Conservation (phyloP, 2,888 invertebrate genomes). For the Pelosia muscerda region DNA sequence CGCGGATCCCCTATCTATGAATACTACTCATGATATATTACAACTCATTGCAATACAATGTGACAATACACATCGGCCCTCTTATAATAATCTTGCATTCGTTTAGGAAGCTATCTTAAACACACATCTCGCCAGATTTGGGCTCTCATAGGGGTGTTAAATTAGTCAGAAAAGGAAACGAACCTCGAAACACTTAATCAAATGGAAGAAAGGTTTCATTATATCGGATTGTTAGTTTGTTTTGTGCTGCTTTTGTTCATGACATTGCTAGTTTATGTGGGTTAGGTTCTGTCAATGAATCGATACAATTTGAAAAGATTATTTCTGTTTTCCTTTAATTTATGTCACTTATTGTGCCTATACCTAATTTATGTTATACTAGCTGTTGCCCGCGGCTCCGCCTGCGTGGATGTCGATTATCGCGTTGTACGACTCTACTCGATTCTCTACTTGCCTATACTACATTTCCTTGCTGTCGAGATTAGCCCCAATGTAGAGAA, state of each 20-base stretch:
- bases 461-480: too few relatives aligned
- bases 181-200: not conserved
- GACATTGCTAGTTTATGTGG: not conserved
- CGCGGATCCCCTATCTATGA: conserved; percentile 34
- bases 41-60: conserved; percentile 29
- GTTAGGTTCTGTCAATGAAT: not conserved
- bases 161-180: conserved; percentile 2
- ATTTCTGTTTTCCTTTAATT: too few relatives aligned
- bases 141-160: not conserved
- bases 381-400: too few relatives aligned
- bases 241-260: not conserved
- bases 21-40: conserved; percentile 30
- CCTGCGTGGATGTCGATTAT: too few relatives aligned
- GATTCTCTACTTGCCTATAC: too few relatives aligned
- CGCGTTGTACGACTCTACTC: too few relatives aligned
- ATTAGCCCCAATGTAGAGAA: too few relatives aligned
- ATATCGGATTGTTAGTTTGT: not conserved
- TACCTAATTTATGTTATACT: too few relatives aligned
- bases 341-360: too few relatives aligned
- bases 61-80: conserved; percentile 17
- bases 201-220: not conserved
- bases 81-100: conserved; percentile 11
- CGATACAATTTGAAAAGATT: not conserved
- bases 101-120: conserved; percentile 5
- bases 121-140: not conserved